Base-by-base conservation (phyloP, 2,888 invertebrate genomes). In the Plagodis dolabraria region DNA sequence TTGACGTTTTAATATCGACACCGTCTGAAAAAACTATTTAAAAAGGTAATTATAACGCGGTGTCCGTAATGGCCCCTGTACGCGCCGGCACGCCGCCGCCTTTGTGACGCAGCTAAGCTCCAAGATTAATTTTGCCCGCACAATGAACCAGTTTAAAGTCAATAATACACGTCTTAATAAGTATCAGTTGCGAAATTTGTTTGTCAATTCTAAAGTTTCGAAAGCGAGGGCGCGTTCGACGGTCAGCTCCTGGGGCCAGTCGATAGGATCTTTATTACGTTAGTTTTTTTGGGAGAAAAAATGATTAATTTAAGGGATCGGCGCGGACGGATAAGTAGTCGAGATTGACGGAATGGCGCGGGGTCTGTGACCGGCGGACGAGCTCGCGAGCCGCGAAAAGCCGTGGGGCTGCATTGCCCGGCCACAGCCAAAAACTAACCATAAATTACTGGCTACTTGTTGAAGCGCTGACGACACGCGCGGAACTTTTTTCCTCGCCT, bases 1-100 rank as follows among this genome's bases (percentile, higher is more conserved):
- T 92, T 92, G 92, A 92, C 92, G 92, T 92, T 92, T 92, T 92
- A 92, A 92, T 92, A 91, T 89, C 90, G 82, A 86, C 85, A 84
- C 75, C 77, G 79, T 57, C 79, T 82, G 83, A 89, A 88, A 90
- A 92, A 92, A 91, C 91, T 88, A 90, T 91, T 92, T 89, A 90
- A 92, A 92, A 92, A 90, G 83, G 86, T 92, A 92, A 92, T 92
- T 92, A 91, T 89, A 91, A 90, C 80, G 80, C 81, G 84, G 88
- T 85, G 84, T 82, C 81, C 77, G 88, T 90, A 91, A 91, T 88
- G 87, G 89, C 83, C 85, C 83, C 85, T 78, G 87, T 84, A 89
- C 87, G 85, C 84, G 85, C 79, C 82, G 87, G 86, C 88, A 83
- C 75, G 87, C 79, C 66, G 87, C 79, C 66, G 77, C 85, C 86